Conservation (phyloP, 2,888 invertebrate genomes). For the Xestia xanthographa region DNA sequence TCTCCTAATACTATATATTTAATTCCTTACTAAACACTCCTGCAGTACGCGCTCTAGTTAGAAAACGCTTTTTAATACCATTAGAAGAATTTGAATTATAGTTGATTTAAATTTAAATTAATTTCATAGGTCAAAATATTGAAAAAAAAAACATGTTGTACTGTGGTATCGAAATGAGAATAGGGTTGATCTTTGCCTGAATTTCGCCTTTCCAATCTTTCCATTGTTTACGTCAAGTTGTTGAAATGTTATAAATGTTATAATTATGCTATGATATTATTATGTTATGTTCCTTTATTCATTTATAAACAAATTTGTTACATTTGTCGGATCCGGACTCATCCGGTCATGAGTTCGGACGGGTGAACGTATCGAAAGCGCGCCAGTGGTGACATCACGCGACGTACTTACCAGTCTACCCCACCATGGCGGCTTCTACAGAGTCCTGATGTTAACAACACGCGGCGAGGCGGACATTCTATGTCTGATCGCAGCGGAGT, state of each 20-base stretch:
- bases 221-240: neutral
- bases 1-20: conserved; percentile 57
- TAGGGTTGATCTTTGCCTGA: neutral
- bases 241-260: neutral
- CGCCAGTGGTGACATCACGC: too few relatives aligned
- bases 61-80: conserved; percentile 2
- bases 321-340: too few relatives aligned
- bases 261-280: too few relatives aligned
- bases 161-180: conserved; percentile 22
- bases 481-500: too few relatives aligned
- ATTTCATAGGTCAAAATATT: neutral
- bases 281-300: too few relatives aligned
- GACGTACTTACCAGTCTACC: too few relatives aligned
- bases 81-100: conserved; percentile 24
- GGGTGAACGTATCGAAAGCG: too few relatives aligned
- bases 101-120: conserved; percentile 4
- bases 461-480: too few relatives aligned
- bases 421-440: too few relatives aligned
- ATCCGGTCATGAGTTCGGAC: too few relatives aligned
- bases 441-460: too few relatives aligned
- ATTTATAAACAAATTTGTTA: too few relatives aligned
- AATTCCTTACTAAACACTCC: conserved; percentile 46
- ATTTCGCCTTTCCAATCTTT: neutral
- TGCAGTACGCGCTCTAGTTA: conserved; percentile 26
- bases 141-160: neutral